These are phyloP conservation scores for Tokudaia muenninki DNA, from an alignment of 2,797 vertebrate genomes.

Conservation along the genomic window DNA sequence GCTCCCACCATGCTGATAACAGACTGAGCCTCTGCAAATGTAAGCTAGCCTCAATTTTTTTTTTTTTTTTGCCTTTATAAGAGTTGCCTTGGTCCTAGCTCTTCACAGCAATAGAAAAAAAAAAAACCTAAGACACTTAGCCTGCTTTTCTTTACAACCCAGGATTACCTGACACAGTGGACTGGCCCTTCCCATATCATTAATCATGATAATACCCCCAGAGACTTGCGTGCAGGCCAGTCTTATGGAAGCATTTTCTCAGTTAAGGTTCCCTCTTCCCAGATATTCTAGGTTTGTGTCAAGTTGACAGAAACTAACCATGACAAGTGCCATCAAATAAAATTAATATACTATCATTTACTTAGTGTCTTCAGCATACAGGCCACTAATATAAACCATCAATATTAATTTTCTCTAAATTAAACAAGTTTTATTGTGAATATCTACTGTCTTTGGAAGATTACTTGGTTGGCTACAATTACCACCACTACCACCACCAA, in stretches of 20 bases:
- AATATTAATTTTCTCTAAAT: slow-evolving; percentile 37
- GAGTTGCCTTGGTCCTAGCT: neutral
- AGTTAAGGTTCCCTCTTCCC: neutral
- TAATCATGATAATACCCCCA: neutral
- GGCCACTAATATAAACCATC: neutral
- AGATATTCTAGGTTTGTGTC: neutral
- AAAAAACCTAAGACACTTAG: neutral
- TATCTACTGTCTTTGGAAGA: neutral
- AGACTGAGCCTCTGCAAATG: neutral
- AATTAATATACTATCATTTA: neutral
- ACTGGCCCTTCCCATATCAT: neutral
- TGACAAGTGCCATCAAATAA: neutral
- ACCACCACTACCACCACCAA: neutral
- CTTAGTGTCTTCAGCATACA: neutral
- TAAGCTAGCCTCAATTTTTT: neutral
- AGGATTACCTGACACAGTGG: too few species aligned
- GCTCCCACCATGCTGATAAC: neutral
- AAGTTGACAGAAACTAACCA: neutral
- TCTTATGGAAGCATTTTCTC: neutral
- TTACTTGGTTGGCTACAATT: neutral
- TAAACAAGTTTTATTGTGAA: neutral
- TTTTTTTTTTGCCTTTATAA: neutral
- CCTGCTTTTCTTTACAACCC: neutral
- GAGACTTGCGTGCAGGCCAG: neutral
- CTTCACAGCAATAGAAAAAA: neutral